Base-by-base conservation (phyloP, 2,797 vertebrate species). In the Acrossocheilus wenchowensis region DNA sequence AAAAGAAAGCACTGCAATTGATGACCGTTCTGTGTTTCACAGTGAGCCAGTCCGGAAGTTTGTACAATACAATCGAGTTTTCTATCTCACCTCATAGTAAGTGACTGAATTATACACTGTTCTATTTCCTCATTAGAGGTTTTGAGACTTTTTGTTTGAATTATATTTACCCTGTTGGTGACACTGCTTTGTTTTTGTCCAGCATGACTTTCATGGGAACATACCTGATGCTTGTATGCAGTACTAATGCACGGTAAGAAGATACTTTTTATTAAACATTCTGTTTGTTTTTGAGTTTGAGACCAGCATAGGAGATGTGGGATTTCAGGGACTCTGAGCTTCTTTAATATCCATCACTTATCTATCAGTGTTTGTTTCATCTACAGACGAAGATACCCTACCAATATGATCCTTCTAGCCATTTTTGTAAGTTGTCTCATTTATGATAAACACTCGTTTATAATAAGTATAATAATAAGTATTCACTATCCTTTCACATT, bases 21-120 rank as follows among this genome's bases (percentile, higher is more conserved):
- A 74, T 52, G 39, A 64, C 21, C 45, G 19, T 75, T 23, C 30
- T 74, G 21, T 80, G 17, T 54, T 83, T 79, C 66, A 74, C 91
- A 91, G 92, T 71, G 91, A 92, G 50, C 88, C 90, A 30, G 90
- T 92, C 66, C 88, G 89, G 52, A 85, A 74, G 72, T 91, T 90
- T 84, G 91, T 92, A 36, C 91, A 87, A 48, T 86, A 89, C 87
- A 91, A 91, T 74, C 82, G 81, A 1, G 80, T 92, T 71, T 84
- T 92, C 39, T 92, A 92, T 78, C 88, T 90, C 6, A 85, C 91
- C 78, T 92, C 91, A 54, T 92, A 91, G 92, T 92, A 90, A 92
- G 91, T 91, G 62, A 68, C 66, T 68, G 64, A 21, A 43, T 3
- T 41, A 17, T 21, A 17, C 19, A n/a, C 21, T 19, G 7, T 14